Evolutionary conservation across 1,140 invertebrate species (phyloP), one percentile per base, ranked within the genome.

Genomic region (Orchestia grillus): DNA sequence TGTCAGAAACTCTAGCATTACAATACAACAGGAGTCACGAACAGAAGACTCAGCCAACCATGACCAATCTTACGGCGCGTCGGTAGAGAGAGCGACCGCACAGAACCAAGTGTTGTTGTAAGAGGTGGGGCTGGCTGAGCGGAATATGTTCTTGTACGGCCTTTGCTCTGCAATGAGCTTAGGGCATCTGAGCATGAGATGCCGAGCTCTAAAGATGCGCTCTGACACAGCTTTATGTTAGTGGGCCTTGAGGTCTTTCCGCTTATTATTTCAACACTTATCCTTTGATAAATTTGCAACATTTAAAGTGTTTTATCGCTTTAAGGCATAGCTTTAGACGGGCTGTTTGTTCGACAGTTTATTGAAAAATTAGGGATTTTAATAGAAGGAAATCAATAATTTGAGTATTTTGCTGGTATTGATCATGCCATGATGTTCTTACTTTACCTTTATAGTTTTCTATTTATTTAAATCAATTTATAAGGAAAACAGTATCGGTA

Each of bases 91-190:
- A 77, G 62, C 62, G 62, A 77, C 62, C 62, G 62, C 62, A 77
- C 62, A 77, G 62, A 77, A 77, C 11, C 62, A 77, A 77, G 62
- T 77, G 62, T 77, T 77, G 62, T 77, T 28, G 62, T 77, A 77
- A 77, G 88, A 90, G 88, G 88, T 90, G 36, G 11, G 88, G 11
- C 28, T 42, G 42, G 43, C 88, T 8, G n/a, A 90, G 88, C 88
- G 41, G 88, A 90, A 90, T 90, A 90, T 90, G 88, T 90, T 90
- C 41, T 90, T 43, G 88, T 90, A 41, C 43, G 88, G 88, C 88
- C 88, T 90, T 90, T 90, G 88, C 88, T 90, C 43, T 43, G 88
- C 88, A 90, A 90, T 90, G 88, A 90, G 42, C n/a, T 41, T 41
- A 90, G 43, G 41, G 41, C 41, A 90, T 41, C 88, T 4, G 88